Conservation (phyloP, 2,888 invertebrate species). For the Terebella lapidaria region DNA sequence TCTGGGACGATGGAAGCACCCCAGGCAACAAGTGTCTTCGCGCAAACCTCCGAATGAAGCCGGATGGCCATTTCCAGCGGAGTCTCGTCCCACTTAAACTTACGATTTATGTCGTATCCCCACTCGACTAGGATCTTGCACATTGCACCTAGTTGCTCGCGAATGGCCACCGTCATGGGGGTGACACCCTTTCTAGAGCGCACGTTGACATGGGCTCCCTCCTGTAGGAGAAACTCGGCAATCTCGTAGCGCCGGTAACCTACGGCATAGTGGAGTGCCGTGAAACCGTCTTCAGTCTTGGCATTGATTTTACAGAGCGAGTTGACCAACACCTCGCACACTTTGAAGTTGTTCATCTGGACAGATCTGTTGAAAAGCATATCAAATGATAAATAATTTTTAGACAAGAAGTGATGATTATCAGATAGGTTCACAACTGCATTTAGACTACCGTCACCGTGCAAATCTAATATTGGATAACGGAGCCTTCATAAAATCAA, state of each 20-base stretch:
- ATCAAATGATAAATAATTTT: constrained; percentile 1
- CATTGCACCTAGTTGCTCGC: constrained; percentile 40
- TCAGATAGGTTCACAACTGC: no score
- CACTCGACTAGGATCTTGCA: constrained; percentile 34
- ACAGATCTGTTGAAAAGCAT: constrained; percentile 30
- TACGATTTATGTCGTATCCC: constrained; percentile 40
- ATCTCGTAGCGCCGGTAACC: constrained; percentile 40
- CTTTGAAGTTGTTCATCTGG: constrained; percentile 37
- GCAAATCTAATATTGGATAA: no score
- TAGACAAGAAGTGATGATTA: no score
- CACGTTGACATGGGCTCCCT: constrained; percentile 29
- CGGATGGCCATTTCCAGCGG: constrained; percentile 43
- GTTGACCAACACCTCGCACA: constrained; percentile 39
- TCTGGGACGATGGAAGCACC: constrained; percentile 31
- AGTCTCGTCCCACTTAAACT: constrained; percentile 40
- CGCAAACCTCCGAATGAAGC: constrained; percentile 39
- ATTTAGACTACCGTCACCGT: no score
- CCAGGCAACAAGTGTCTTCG: constrained; percentile 39
- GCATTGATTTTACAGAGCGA: constrained; percentile 40
- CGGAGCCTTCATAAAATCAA: no score
- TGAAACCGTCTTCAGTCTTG: constrained; percentile 36
- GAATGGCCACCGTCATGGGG: constrained; percentile 43
- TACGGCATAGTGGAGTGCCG: constrained; percentile 42
- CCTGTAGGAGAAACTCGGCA: constrained; percentile 33
- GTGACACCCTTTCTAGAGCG: constrained; percentile 39